These are phyloP conservation scores for Cheilosia vernalis DNA, from an alignment of 2,888 invertebrate genomes.

Conservation along the genomic window DNA sequence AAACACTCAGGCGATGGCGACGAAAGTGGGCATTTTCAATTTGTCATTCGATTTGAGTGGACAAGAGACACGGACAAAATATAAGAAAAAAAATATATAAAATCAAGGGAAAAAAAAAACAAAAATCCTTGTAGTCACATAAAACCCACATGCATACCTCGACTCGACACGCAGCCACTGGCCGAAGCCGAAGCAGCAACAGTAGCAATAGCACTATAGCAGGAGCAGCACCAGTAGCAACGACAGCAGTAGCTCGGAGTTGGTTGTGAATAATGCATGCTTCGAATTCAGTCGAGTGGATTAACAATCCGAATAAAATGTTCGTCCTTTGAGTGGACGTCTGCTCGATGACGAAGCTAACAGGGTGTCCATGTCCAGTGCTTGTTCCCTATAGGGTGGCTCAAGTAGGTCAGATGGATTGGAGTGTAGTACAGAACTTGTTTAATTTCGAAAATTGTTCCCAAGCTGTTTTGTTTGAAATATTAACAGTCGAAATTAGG, in stretches of 20 bases:
- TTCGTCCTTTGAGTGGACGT: constrained; percentile 63
- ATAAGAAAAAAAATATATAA: constrained; percentile 18
- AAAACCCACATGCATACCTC: constrained; percentile 65
- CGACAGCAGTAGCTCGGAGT: constrained; percentile 50
- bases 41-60: constrained; percentile 69
- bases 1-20: constrained; percentile 35
- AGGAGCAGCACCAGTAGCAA: constrained; percentile 12
- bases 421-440: too few species aligned
- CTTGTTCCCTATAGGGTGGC: too few species aligned
- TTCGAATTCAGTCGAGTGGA: constrained; percentile 71
- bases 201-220: not conserved
- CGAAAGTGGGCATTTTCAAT: constrained; percentile 70
- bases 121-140: constrained; percentile 55
- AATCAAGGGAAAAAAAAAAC: constrained; percentile 4
- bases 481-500: not conserved
- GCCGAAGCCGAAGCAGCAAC: constrained; percentile 40
- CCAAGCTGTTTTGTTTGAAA: too few species aligned
- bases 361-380: constrained; percentile 38
- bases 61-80: constrained; percentile 36
- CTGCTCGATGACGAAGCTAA: constrained; percentile 27
- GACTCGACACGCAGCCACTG: constrained; percentile 38
- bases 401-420: constrained; percentile 4
- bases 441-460: too few species aligned
- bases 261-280: constrained; percentile 71
- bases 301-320: constrained; percentile 72